A percentile compares a stretch with the other conserved stretches of the same genome.
Conservation (phyloP, 2,797 vertebrate species). For the Clarias laeviceps region DNA sequence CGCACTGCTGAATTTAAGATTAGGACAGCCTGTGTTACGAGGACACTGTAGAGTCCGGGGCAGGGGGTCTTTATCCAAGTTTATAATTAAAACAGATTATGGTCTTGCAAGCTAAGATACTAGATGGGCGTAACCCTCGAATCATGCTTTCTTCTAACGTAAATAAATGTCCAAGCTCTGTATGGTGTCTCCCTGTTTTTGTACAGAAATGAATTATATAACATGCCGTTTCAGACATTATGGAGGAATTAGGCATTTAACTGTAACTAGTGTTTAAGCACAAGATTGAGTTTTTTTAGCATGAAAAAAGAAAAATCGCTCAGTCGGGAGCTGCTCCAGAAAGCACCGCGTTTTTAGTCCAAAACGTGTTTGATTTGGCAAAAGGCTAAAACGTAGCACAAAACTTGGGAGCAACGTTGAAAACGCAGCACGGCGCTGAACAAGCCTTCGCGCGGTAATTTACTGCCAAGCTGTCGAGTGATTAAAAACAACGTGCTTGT, state of each 20-base stretch:
- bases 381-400: not conserved
- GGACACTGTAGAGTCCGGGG: not conserved
- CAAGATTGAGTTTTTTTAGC: not conserved
- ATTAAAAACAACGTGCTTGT: not conserved
- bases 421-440: not conserved
- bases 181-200: no score
- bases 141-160: no score
- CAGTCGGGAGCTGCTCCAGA: not conserved
- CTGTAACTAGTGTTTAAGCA: not conserved
- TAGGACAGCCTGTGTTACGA: constrained; percentile 39
- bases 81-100: not conserved
- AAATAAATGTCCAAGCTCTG: no score
- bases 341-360: not conserved
- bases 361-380: constrained; percentile 2
- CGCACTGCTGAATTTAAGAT: constrained; percentile 64
- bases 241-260: not conserved
- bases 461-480: not conserved
- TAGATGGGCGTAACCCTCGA: not conserved
- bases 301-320: not conserved
- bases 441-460: not conserved
- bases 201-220: no score
- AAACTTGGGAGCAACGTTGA: not conserved
- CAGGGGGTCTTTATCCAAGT: not conserved
- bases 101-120: not conserved
- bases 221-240: not conserved